These are phyloP conservation scores for Acronicta aceris DNA, from an alignment of 2,888 invertebrate genomes.

Conservation along the genomic window DNA sequence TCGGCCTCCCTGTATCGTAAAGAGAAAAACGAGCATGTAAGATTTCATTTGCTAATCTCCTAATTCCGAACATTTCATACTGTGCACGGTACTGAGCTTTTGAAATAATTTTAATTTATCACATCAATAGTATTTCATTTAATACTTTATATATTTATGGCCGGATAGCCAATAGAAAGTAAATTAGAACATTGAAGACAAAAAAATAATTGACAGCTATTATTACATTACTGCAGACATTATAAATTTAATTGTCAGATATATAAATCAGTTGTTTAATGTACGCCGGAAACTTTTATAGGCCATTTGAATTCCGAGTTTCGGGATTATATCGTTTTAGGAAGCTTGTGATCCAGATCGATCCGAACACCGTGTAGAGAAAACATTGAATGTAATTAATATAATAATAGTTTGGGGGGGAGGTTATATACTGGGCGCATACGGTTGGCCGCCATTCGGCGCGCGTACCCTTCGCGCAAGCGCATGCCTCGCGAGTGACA, in stretches of 20 bases:
- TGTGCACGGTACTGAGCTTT: background rate
- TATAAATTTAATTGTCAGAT: constrained; percentile 17
- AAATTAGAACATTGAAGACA: constrained; percentile 3
- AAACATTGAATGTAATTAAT: constrained; percentile 86
- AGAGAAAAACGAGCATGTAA: background rate
- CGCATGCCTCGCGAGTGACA: constrained; percentile 81
- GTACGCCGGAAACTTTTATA: constrained; percentile 36
- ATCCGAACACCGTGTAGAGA: constrained; percentile 72
- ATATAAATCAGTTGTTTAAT: constrained; percentile 20
- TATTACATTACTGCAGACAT: constrained; percentile 16
- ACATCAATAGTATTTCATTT: background rate
- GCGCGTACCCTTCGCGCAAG: constrained; percentile 83
- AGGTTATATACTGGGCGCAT: constrained; percentile 78
- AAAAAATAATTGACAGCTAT: constrained; percentile 8
- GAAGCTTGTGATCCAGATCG: constrained; percentile 81
- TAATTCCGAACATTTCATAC: no score
- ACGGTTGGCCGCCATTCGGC: constrained; percentile 79
- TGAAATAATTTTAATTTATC: background rate
- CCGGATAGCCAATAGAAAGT: background rate
- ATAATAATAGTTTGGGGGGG: constrained; percentile 84
- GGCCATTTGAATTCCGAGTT: constrained; percentile 47
- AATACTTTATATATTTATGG: background rate
- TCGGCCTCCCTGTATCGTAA: background rate
- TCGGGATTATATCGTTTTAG: constrained; percentile 69
- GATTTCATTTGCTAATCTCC: no score